phyloP scores from a whole-genome alignment of 2,888 invertebrate species.

The Drosophila neotestacea region DNA sequence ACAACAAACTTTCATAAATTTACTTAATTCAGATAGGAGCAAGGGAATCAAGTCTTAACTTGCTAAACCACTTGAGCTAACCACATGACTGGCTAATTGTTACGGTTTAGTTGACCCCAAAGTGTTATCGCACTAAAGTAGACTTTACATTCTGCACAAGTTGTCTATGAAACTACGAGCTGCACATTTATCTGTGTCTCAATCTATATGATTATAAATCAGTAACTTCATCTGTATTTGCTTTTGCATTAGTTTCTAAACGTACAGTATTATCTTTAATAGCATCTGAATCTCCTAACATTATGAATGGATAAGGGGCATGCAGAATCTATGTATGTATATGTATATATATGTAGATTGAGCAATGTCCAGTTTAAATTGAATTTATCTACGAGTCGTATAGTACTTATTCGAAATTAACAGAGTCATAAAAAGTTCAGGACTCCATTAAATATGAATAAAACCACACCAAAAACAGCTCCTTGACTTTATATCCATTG shows the following conservation, averaged over 20 bases:
- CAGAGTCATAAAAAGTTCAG: too few species aligned
- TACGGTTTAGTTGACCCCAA: slow-evolving; percentile 27
- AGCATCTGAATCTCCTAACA: too few species aligned
- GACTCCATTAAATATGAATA: too few species aligned
- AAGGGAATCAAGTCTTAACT: slow-evolving; percentile 11
- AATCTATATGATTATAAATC: background rate
- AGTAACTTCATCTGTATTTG: background rate
- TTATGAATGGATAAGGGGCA: too few species aligned
- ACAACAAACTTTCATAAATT: slow-evolving; percentile 31
- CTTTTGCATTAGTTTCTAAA: too few species aligned
- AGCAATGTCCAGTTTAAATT: too few species aligned
- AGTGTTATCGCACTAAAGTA: slow-evolving; percentile 2
- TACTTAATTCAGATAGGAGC: slow-evolving; percentile 3
- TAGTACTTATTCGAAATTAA: too few species aligned
- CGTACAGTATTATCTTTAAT: background rate
- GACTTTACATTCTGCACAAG: background rate
- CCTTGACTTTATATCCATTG: too few species aligned
- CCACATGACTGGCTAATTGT: slow-evolving; percentile 56
- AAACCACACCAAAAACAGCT: too few species aligned
- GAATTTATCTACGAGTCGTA: too few species aligned
- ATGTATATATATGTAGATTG: too few species aligned
- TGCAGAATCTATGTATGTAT: too few species aligned
- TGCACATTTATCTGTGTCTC: background rate
- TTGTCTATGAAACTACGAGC: background rate
- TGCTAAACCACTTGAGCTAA: slow-evolving; percentile 26